Percentiles rank a stretch among this genome's conserved stretches.
Evolutionary conservation across 2,888 invertebrate genomes (phyloP).

Genomic region (Abscondita cerata): DNA sequence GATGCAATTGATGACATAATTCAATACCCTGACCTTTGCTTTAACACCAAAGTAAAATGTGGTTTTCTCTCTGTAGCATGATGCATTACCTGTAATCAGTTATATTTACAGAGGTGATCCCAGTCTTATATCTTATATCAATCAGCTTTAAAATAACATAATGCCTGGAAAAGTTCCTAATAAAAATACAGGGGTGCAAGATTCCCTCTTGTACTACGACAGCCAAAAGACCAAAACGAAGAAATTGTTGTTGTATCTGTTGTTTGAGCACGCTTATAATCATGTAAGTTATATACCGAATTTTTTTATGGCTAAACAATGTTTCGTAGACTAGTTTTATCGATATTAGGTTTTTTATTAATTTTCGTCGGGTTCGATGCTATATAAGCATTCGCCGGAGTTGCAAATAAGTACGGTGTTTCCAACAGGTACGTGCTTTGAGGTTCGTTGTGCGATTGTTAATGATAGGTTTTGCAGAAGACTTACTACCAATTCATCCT

Average conservation of each 20-base stretch:
- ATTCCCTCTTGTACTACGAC: slow-evolving; percentile 5
- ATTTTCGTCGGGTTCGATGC: slow-evolving; percentile 67
- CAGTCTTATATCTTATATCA: too few relatives aligned
- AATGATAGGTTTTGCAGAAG: slow-evolving; percentile 36
- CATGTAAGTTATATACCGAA: not conserved
- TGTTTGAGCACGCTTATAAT: not conserved
- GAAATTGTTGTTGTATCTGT: not conserved
- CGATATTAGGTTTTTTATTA: slow-evolving; percentile 43
- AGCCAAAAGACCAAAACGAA: not conserved
- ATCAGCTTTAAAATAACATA: not conserved
- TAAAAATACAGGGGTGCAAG: not conserved
- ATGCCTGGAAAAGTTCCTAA: slow-evolving; percentile 8
- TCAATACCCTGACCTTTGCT: not conserved
- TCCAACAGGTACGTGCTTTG: slow-evolving; percentile 69
- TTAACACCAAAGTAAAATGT: not conserved
- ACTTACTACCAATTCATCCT: slow-evolving; percentile 39
- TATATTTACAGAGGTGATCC: not conserved
- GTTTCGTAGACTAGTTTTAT: not conserved
- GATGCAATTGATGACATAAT: slow-evolving; percentile 11
- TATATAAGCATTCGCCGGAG: slow-evolving; percentile 73
- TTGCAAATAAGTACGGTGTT: slow-evolving; percentile 73
- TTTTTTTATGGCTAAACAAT: not conserved
- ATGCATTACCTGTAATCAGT: not conserved
- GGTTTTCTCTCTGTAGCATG: too few relatives aligned
- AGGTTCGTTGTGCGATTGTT: not conserved